These are phyloP conservation scores for Paguma larvata DNA, from an alignment of 2,797 vertebrate genomes.

Conservation along the genomic window DNA sequence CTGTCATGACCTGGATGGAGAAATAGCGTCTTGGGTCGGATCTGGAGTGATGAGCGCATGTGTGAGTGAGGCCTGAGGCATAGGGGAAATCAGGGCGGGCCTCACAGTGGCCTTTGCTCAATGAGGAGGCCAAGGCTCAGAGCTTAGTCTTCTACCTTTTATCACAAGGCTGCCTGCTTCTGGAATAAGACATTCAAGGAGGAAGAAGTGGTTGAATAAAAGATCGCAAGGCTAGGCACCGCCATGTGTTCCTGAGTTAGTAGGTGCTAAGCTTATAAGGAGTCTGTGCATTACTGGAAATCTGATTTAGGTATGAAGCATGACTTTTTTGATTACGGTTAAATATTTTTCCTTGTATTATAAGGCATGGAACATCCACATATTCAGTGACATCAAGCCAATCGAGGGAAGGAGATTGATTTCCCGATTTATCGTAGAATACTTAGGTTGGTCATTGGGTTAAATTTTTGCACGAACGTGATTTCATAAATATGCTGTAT, in stretches of 20 bases:
- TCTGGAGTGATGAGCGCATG: neutral
- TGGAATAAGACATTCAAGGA: neutral
- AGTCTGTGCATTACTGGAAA: neutral
- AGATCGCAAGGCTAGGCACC: accelerated
- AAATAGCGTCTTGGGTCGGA: neutral
- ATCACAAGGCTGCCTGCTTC: neutral
- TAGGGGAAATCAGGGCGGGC: neutral
- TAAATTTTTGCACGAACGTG: neutral
- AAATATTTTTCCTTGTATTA: neutral
- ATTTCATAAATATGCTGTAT: neutral
- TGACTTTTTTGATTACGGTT: neutral
- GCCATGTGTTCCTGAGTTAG: neutral
- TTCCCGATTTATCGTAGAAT: neutral
- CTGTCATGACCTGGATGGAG: neutral
- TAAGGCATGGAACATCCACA: neutral
- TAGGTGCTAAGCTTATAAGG: neutral
- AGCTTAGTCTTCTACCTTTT: neutral
- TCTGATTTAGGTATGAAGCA: neutral
- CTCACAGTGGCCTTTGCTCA: neutral
- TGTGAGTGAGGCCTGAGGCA: no score
- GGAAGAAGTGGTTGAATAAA: neutral
- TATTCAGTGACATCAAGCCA: neutral
- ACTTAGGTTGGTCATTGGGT: neutral
- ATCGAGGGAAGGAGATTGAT: neutral
- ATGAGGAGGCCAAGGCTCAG: neutral